These are phyloP conservation scores for Sigmodon hispidus DNA, from an alignment of 2,113 vertebrate species.

Conservation along the genomic window DNA sequence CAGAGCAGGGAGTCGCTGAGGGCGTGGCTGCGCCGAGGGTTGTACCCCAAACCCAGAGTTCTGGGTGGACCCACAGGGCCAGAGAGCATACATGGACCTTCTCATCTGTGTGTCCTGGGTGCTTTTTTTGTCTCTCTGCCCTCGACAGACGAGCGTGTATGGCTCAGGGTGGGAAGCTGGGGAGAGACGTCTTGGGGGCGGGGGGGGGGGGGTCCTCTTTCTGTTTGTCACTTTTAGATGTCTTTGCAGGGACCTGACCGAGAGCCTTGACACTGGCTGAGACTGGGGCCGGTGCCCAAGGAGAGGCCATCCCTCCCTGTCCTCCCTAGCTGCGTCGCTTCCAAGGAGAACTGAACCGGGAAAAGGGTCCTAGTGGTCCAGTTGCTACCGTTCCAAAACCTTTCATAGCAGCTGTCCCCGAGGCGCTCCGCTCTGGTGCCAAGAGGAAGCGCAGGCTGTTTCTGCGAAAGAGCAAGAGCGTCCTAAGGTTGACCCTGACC, in stretches of 20 bases:
- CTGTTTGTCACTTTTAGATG: not conserved
- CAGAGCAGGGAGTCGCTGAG: not conserved
- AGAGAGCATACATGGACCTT: fast-evolving
- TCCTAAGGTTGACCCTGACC: fast-evolving
- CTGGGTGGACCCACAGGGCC: not conserved
- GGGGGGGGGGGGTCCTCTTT: too few relatives aligned
- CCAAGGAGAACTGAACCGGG: not conserved
- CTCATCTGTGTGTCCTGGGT: not conserved
- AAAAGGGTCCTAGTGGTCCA: fast-evolving
- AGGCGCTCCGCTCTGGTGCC: not conserved
- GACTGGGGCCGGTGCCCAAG: not conserved
- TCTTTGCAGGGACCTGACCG: not conserved
- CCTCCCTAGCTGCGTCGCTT: not conserved
- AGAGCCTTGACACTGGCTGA: not conserved
- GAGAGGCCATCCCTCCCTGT: not conserved
- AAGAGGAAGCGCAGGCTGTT: too few relatives aligned
- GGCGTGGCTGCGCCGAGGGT: not conserved
- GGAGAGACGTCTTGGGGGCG: too few relatives aligned
- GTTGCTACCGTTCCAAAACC: not conserved
- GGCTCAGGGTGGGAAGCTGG: not conserved
- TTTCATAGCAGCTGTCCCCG: fast-evolving
- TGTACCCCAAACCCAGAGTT: not conserved
- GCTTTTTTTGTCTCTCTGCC: not conserved
- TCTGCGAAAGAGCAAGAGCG: not conserved
- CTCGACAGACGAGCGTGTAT: not conserved